Conservation (phyloP, 2,113 vertebrate species). For the Onychorhynchus coronatus region DNA sequence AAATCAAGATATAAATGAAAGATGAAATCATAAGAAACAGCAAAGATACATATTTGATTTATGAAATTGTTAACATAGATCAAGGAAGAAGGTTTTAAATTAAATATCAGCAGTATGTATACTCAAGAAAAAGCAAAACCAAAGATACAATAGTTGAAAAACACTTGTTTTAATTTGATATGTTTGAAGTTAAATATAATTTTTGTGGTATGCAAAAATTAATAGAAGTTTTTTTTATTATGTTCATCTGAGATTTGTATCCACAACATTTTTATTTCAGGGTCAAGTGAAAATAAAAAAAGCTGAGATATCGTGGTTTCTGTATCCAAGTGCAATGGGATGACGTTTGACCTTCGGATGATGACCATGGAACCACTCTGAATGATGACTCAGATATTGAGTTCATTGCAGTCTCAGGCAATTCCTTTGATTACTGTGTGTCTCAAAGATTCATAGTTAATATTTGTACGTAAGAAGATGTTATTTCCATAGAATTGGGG, state of each 20-base stretch:
- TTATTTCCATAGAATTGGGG: background rate
- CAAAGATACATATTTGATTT: background rate
- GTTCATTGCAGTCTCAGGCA: background rate
- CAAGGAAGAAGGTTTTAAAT: background rate
- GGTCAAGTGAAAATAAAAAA: background rate
- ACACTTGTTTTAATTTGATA: background rate
- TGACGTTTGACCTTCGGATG: background rate
- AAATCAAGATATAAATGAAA: background rate
- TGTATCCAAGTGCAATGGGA: background rate
- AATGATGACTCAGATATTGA: background rate
- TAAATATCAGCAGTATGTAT: background rate
- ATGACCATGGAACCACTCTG: background rate
- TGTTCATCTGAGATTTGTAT: background rate
- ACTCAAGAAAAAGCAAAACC: background rate
- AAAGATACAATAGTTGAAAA: background rate
- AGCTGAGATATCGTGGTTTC: background rate
- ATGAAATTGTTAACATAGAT: background rate
- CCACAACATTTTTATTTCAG: background rate
- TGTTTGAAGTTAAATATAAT: background rate
- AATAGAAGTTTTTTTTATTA: background rate
- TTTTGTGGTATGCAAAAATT: background rate
- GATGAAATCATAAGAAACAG: background rate
- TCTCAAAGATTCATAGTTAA: background rate
- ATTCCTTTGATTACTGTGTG: background rate
- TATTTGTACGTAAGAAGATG: background rate